Evolutionary conservation across 2,888 invertebrate species (phyloP).

Genomic region (Lapara coniferarum): DNA sequence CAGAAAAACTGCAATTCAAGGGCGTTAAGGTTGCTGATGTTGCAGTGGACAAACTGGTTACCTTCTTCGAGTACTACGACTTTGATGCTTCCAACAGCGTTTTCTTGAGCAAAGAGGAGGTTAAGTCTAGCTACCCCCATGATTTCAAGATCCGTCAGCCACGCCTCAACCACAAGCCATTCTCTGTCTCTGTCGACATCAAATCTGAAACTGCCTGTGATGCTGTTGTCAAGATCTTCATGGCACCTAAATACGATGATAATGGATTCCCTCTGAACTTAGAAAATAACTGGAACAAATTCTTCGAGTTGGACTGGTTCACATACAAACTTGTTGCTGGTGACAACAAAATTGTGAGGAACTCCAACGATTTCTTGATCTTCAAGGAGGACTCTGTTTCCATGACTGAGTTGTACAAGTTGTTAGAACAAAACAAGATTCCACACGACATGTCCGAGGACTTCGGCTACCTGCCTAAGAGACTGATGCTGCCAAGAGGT

Average conservation of each 20-base stretch:
- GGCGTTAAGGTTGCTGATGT: slow-evolving; percentile 85
- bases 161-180: slow-evolving; percentile 88
- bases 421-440: slow-evolving; percentile 80
- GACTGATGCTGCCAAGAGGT: slow-evolving; percentile 89
- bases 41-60: slow-evolving; percentile 84
- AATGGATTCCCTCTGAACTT: slow-evolving; percentile 78
- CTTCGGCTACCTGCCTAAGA: slow-evolving; percentile 86
- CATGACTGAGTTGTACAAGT: slow-evolving; percentile 83
- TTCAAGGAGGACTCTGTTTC: slow-evolving; percentile 85
- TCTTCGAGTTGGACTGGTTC: slow-evolving; percentile 85
- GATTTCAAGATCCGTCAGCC: slow-evolving; percentile 85
- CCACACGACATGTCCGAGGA: slow-evolving; percentile 79
- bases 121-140: slow-evolving; percentile 57
- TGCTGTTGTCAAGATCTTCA: slow-evolving; percentile 85
- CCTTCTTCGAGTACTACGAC: slow-evolving; percentile 87
- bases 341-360: slow-evolving; percentile 85
- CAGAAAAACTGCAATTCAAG: slow-evolving; percentile 81
- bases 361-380: slow-evolving; percentile 85
- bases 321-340: slow-evolving; percentile 84
- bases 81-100: slow-evolving; percentile 84
- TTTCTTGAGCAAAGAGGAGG: slow-evolving; percentile 55
- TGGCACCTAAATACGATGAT: slow-evolving; percentile 88
- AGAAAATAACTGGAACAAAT: slow-evolving; percentile 83
- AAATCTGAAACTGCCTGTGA: slow-evolving; percentile 83
- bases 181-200: slow-evolving; percentile 84